Evolutionary conservation across 1,140 invertebrate species (phyloP), one percentile per base, ranked within the genome.

Genomic region (Onthophagus taurus): DNA sequence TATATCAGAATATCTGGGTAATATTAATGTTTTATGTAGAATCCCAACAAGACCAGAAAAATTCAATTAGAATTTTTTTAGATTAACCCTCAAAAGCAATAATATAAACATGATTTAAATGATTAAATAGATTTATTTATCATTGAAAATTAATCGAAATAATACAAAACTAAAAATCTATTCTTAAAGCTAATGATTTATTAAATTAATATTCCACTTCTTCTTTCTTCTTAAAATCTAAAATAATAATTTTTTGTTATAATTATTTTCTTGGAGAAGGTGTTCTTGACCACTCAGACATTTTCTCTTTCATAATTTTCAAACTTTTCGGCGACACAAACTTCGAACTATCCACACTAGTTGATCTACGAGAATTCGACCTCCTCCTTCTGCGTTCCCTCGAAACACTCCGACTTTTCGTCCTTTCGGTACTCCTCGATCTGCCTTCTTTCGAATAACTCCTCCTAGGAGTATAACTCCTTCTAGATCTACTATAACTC

Each of bases 291-390:
- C 58, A 59, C 5, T 55, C 58, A 34, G 38, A 17, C n/a, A 44
- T 39, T 13, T 12, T 38, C n/a, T 41, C 42, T 38, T 48, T 47
- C n/a, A 48, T 50, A 9, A 35, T 57, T 31, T 42, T 34, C 17
- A 45, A 51, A 26, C 47, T 53, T 42, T 42, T 53, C 13, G 59
- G 59, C 3, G 59, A 59, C 24, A 60, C 53, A 45, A 61, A 61
- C 26, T 55, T 59, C 1, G 58, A 55, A 41, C 58, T 53, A 45
- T 60, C 58, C 13, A 58, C 50, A 9, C 54, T 57, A 26, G 54
- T 54, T 26, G 41, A 55, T 23, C 55, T 60, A 16, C 54, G 52
- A 8, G 62, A 64, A 23, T 60, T 45, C 4, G 57, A 61, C 35
- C 49, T 56, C 23, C 23, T 41, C 16, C 17, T 12, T 3, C 17